A percentile compares a stretch with the other conserved stretches of the same genome.
phyloP scores from a whole-genome alignment of 2,797 vertebrate species.

The Geotrypetes seraphini region DNA sequence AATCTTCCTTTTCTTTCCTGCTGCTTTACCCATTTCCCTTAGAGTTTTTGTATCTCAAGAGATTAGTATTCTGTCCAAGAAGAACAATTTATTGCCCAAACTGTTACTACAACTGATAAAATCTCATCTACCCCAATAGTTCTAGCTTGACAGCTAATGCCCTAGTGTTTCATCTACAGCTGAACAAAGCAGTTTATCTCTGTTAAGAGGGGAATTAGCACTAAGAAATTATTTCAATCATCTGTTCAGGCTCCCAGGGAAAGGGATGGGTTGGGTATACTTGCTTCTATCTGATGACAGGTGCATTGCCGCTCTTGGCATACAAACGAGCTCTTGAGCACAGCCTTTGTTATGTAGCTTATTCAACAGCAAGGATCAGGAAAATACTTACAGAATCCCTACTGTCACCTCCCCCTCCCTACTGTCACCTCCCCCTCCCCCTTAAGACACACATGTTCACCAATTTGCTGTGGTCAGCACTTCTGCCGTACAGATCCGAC shows the following conservation, averaged over 20 bases:
- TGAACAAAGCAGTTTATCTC: constrained; percentile 58
- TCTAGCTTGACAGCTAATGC: constrained; percentile 62
- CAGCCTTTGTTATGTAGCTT: constrained; percentile 49
- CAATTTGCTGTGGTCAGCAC: constrained; percentile 55
- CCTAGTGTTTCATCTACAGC: constrained; percentile 66
- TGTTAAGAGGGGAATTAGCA: constrained; percentile 62
- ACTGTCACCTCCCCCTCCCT: constrained; percentile 57
- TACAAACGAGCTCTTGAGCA: constrained; percentile 49
- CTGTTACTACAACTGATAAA: constrained; percentile 60
- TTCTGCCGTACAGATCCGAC: constrained; percentile 37
- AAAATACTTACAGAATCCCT: constrained; percentile 41
- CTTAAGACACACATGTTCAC: no score
- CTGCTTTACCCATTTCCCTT: constrained; percentile 56
- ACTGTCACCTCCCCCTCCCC: no score
- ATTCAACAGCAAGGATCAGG: constrained; percentile 52
- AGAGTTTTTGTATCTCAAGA: constrained; percentile 55
- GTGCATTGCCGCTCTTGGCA: constrained; percentile 45
- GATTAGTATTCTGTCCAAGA: constrained; percentile 61
- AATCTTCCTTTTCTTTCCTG: no score
- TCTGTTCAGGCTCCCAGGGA: constrained; percentile 45
- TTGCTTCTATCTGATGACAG: constrained; percentile 46
- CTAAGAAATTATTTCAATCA: constrained; percentile 60
- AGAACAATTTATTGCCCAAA: constrained; percentile 63
- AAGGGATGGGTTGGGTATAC: constrained; percentile 52
- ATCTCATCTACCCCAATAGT: constrained; percentile 58